Conservation (phyloP, 1,140 invertebrate species). For the Theocolax elegans region DNA sequence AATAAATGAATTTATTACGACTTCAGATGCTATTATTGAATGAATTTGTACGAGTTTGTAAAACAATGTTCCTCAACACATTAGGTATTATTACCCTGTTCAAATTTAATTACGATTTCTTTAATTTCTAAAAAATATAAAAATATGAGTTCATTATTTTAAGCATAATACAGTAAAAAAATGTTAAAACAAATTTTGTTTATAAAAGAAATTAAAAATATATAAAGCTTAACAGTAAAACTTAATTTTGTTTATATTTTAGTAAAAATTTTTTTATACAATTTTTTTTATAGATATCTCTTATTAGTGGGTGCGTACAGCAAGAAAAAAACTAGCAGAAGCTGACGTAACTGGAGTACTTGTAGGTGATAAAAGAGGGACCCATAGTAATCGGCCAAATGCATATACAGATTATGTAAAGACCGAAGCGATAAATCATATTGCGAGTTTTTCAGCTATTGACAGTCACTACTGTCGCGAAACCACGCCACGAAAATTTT, state of each 20-base stretch:
- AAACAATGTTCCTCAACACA: background rate
- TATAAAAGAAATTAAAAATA: background rate
- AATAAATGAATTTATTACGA: background rate
- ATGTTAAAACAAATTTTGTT: background rate
- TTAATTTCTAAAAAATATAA: background rate
- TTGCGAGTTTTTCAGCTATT: slow-evolving; percentile 44
- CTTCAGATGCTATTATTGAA: background rate
- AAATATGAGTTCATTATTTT: background rate
- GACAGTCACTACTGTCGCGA: slow-evolving; percentile 48
- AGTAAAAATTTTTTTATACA: too few relatives aligned
- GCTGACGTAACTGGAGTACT: background rate
- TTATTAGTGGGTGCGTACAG: slow-evolving; percentile 1
- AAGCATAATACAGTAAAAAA: background rate
- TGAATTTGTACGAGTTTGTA: background rate
- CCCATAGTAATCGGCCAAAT: slow-evolving; percentile 30
- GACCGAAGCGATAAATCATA: slow-evolving; percentile 41
- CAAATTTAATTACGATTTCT: background rate
- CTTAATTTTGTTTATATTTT: background rate
- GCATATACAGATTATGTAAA: slow-evolving; percentile 18
- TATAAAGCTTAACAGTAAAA: too few relatives aligned
- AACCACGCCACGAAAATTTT: slow-evolving; percentile 39
- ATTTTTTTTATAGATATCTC: slow-evolving; percentile 16
- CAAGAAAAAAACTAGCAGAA: background rate
- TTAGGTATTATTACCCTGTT: background rate
- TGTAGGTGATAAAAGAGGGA: slow-evolving; percentile 4